Conservation (phyloP, 1,140 invertebrate genomes). For the Trichoplusia ni region DNA sequence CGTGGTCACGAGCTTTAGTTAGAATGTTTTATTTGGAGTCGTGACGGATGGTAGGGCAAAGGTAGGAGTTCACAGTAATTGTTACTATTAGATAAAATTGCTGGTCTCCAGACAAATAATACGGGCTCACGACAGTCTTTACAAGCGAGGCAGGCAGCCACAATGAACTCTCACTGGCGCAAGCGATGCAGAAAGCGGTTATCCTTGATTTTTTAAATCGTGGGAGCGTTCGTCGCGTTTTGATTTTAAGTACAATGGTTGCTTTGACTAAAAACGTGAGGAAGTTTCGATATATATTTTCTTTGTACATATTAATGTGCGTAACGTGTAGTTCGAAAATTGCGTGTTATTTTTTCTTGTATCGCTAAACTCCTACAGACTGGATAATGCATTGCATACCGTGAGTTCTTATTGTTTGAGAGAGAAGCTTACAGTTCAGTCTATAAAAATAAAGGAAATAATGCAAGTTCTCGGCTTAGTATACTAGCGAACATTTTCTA, state of each 20-base stretch:
- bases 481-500: too few species aligned
- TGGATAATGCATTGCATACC: too few species aligned
- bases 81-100: slow-evolving; percentile 40
- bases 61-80: slow-evolving; percentile 45
- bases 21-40: slow-evolving; percentile 38
- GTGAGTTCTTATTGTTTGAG: too few species aligned
- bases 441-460: too few species aligned
- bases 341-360: too few species aligned
- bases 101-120: slow-evolving; percentile 31
- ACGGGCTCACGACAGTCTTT: slow-evolving; percentile 21
- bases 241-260: neutral
- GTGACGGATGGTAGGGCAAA: slow-evolving; percentile 44
- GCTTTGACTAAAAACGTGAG: neutral
- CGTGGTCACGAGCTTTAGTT: slow-evolving; percentile 40
- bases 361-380: too few species aligned
- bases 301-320: too few species aligned
- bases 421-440: too few species aligned
- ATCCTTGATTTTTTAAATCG: slow-evolving; percentile 15
- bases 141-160: neutral
- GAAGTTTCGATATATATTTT: neutral
- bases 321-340: neutral
- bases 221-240: neutral
- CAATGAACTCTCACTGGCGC: neutral
- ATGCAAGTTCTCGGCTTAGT: too few species aligned
- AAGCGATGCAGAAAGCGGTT: slow-evolving; percentile 20